Evolutionary conservation across 2,113 vertebrate genomes (phyloP).

Genomic region (Jaculus jaculus): DNA sequence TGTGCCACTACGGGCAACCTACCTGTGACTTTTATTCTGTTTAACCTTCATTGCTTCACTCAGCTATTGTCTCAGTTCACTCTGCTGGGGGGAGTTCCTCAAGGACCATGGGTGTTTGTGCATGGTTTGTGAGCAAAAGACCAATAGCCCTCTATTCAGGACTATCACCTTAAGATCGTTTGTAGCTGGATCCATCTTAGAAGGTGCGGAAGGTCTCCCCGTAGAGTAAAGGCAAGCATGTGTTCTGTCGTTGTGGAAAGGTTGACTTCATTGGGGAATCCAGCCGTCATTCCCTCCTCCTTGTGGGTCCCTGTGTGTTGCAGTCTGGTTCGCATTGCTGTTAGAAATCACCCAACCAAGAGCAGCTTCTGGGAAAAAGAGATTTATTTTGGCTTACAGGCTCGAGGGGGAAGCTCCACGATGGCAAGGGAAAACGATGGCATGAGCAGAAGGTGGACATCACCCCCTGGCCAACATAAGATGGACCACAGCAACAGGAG

Average conservation of each 20-base stretch:
- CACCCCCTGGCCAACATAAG: no score
- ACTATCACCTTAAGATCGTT: background rate
- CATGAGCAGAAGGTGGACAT: no score
- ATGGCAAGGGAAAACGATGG: no score
- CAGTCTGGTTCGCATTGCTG: no score
- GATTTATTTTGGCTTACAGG: no score
- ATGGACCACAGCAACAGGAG: no score
- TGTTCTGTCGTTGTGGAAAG: background rate
- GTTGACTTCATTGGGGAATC: background rate
- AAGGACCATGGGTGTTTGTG: background rate
- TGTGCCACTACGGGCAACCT: no score
- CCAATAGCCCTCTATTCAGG: background rate
- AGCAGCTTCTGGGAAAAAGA: no score
- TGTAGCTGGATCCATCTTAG: background rate
- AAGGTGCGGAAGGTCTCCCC: background rate
- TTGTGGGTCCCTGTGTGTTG: background rate
- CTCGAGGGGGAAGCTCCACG: no score
- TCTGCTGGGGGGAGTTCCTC: background rate
- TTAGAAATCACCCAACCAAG: no score
- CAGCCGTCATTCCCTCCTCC: background rate
- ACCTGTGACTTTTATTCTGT: background rate
- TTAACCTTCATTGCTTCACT: rapidly evolving
- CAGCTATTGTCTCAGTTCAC: background rate
- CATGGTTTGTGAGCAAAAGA: background rate
- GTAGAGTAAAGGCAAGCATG: background rate